Evolutionary conservation across 2,888 invertebrate genomes (phyloP).

Genomic region (Oscheius sp.): DNA sequence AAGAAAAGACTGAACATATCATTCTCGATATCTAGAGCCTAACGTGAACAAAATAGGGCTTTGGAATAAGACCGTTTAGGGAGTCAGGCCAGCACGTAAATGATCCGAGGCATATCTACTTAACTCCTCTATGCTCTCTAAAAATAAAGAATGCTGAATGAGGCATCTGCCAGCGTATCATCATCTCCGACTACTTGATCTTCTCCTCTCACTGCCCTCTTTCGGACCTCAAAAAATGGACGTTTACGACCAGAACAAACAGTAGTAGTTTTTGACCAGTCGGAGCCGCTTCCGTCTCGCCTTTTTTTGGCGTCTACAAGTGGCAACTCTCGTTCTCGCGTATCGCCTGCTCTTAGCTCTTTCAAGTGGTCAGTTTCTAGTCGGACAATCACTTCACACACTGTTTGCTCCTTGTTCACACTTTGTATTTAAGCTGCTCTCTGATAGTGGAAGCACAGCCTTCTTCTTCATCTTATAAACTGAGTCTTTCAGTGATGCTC

Average conservation of each 20-base stretch:
- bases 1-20: neutral
- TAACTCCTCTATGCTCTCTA: too few relatives aligned
- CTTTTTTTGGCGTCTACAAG: slow-evolving; percentile 19
- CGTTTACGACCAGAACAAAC: slow-evolving; percentile 4
- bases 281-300: neutral
- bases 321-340: slow-evolving; percentile 9
- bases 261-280: slow-evolving; percentile 18
- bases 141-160: too few relatives aligned
- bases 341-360: slow-evolving; percentile 13
- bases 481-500: slow-evolving; percentile 2
- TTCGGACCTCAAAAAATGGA: too few relatives aligned
- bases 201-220: neutral
- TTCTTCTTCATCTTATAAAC: neutral
- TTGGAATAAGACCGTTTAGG: too few relatives aligned
- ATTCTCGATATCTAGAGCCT: too few relatives aligned
- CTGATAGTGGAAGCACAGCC: neutral
- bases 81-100: too few relatives aligned
- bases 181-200: neutral
- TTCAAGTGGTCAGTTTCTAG: slow-evolving; percentile 34
- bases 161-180: too few relatives aligned
- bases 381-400: slow-evolving; percentile 34
- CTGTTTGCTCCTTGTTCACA: slow-evolving; percentile 32
- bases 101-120: too few relatives aligned
- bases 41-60: too few relatives aligned
- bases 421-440: slow-evolving; percentile 31